phyloP scores from a whole-genome alignment of 2,113 vertebrate genomes.

The Tinamus guttatus region DNA sequence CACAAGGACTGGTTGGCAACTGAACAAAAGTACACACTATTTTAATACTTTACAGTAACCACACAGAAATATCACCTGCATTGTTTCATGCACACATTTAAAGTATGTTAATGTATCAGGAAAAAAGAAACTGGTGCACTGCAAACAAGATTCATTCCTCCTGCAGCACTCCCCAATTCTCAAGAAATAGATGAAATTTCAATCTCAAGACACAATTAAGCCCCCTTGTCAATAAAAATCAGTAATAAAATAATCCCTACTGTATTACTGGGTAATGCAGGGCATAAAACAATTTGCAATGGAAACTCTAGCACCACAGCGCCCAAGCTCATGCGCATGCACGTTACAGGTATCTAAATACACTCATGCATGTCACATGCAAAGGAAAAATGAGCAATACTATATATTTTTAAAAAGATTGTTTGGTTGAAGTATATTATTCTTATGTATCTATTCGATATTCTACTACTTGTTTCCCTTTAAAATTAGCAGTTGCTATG shows the following conservation, averaged over 20 bases:
- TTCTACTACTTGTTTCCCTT: neutral
- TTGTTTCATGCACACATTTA: constrained; percentile 42
- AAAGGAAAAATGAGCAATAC: constrained; percentile 65
- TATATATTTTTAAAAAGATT: neutral
- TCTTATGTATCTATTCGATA: neutral
- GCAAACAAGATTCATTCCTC: neutral
- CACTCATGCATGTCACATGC: constrained; percentile 67
- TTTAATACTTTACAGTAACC: neutral
- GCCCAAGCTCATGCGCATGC: constrained; percentile 80
- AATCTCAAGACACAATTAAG: constrained; percentile 1
- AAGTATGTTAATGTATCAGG: neutral
- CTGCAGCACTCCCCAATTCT: neutral
- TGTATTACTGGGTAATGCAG: constrained; percentile 57
- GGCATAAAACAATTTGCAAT: constrained; percentile 65
- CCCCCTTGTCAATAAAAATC: constrained; percentile 1
- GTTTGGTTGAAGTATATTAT: neutral
- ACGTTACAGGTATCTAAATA: constrained; percentile 47
- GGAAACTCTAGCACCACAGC: constrained; percentile 56
- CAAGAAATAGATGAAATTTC: neutral
- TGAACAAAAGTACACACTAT: constrained; percentile 10
- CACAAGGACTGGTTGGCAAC: constrained; percentile 28
- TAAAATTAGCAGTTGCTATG: neutral
- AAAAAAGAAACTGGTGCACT: neutral
- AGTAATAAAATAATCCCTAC: constrained; percentile 62
- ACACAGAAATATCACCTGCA: constrained; percentile 9